These are phyloP conservation scores for Lasioglossum calceatum DNA, from an alignment of 2,888 invertebrate species.

Conservation along the genomic window DNA sequence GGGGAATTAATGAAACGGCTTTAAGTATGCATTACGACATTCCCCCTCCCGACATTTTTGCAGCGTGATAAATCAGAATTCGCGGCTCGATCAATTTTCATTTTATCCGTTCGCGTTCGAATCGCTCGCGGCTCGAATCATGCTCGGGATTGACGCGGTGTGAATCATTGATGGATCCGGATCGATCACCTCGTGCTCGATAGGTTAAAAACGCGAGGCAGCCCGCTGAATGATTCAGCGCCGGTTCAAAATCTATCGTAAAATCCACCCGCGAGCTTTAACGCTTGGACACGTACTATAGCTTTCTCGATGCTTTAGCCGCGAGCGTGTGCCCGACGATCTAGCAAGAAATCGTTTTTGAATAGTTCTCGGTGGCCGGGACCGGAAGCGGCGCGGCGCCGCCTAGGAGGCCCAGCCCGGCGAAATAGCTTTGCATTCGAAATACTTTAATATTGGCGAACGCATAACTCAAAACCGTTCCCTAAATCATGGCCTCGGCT, in stretches of 20 bases:
- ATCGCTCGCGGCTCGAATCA: not conserved
- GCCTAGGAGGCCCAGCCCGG: conserved; percentile 35
- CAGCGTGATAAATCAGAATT: conserved; percentile 37
- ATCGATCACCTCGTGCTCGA: conserved; percentile 33
- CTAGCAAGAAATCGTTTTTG: conserved; percentile 1
- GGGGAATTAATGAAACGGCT: not conserved
- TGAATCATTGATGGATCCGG: conserved; percentile 52
- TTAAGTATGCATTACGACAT: not conserved
- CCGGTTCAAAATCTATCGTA: conserved; percentile 35
- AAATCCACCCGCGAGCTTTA: conserved; percentile 16
- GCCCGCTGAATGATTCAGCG: conserved; percentile 40
- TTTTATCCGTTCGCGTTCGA: conserved; percentile 35
- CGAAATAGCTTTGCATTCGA: conserved; percentile 79
- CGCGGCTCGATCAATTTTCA: conserved; percentile 46
- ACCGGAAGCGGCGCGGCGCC: conserved; percentile 44
- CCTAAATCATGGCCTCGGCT: conserved; percentile 82
- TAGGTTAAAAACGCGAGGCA: conserved; percentile 39
- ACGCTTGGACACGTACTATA: not conserved
- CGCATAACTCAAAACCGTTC: conserved; percentile 82
- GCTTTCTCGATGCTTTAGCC: conserved; percentile 17
- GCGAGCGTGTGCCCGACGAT: not conserved
- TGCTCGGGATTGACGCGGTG: conserved; percentile 32
- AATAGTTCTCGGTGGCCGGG: not conserved
- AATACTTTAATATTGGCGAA: conserved; percentile 79
- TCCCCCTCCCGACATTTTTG: not conserved